A percentile compares a stretch with the other conserved stretches of the same genome.
These are phyloP conservation scores for Cremastinae sp. DNA, from an alignment of 2,888 invertebrate genomes.

Conservation along the genomic window DNA sequence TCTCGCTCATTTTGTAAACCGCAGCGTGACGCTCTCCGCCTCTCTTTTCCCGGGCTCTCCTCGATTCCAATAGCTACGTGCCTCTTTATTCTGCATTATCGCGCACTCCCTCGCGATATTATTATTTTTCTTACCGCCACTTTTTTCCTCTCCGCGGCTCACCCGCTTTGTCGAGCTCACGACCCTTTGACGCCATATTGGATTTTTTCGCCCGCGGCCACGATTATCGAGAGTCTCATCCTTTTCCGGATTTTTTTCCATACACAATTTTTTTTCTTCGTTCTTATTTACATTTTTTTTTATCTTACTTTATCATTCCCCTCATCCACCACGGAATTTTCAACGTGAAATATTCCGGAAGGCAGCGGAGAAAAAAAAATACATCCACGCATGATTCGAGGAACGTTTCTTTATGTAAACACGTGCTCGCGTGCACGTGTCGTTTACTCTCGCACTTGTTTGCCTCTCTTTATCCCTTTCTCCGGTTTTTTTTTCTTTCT, in stretches of 20 bases:
- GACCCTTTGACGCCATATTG: no score
- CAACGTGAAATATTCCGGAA: not conserved
- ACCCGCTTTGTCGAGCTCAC: no score
- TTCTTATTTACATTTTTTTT: not conserved
- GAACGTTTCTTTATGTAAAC: not conserved
- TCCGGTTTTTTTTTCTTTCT: conserved; percentile 18
- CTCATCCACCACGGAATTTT: conserved; percentile 8
- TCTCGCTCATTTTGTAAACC: conserved; percentile 44
- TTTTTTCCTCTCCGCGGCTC: not conserved
- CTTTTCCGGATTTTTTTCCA: not conserved
- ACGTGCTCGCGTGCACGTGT: not conserved
- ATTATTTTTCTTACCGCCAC: conserved; percentile 5
- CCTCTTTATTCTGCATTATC: conserved; percentile 24
- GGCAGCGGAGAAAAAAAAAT: conserved; percentile 25
- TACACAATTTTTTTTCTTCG: not conserved
- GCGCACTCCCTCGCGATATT: not conserved
- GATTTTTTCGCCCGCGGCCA: no score
- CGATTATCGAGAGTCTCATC: not conserved
- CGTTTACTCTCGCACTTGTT: conserved; percentile 37
- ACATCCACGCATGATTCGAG: conserved; percentile 8
- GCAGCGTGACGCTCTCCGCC: conserved; percentile 39
- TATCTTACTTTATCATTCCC: not conserved
- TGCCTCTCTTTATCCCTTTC: conserved; percentile 17
- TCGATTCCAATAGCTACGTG: conserved; percentile 10
- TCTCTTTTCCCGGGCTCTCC: not conserved